Conservation (phyloP, 2,888 invertebrate species). For the Drosophila bunnanda region DNA sequence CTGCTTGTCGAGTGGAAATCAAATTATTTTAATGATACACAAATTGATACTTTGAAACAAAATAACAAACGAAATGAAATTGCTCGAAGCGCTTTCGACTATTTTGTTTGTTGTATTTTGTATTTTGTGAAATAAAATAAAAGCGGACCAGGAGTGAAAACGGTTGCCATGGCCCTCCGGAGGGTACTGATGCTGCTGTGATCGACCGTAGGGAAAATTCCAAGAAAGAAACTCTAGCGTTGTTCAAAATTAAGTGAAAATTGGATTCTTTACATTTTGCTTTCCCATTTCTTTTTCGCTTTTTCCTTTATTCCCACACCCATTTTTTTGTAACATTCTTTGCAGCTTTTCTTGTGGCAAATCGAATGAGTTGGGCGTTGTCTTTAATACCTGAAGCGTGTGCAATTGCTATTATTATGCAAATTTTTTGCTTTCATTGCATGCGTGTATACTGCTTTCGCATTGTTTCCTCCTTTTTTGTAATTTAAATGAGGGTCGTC, state of each 20-base stretch:
- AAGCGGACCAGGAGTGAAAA: slow-evolving; percentile 22
- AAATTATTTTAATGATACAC: slow-evolving; percentile 83
- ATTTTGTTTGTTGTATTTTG: slow-evolving; percentile 22
- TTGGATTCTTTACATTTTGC: slow-evolving; percentile 72
- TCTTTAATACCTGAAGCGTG: slow-evolving; percentile 79
- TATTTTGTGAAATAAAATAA: not conserved
- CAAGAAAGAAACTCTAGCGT: slow-evolving; percentile 56
- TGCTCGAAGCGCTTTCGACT: slow-evolving; percentile 70
- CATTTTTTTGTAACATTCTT: not conserved
- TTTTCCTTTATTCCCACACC: not conserved
- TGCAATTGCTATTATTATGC: slow-evolving; percentile 81
- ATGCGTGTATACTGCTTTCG: slow-evolving; percentile 60
- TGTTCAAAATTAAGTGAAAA: slow-evolving; percentile 73
- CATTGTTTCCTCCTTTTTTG: slow-evolving; percentile 13
- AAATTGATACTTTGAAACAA: slow-evolving; percentile 82
- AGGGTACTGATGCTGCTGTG: slow-evolving; percentile 13
- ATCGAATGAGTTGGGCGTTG: slow-evolving; percentile 50
- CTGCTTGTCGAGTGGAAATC: slow-evolving; percentile 69
- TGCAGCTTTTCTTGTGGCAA: slow-evolving; percentile 44
- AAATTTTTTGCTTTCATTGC: slow-evolving; percentile 72
- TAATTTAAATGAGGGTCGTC: slow-evolving; percentile 41
- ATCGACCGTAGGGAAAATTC: slow-evolving; percentile 44
- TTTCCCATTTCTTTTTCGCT: slow-evolving; percentile 6
- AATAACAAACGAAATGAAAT: slow-evolving; percentile 80
- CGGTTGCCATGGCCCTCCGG: slow-evolving; percentile 49